These are phyloP conservation scores for Promerops cafer DNA, from an alignment of 2,113 vertebrate species.

Conservation along the genomic window DNA sequence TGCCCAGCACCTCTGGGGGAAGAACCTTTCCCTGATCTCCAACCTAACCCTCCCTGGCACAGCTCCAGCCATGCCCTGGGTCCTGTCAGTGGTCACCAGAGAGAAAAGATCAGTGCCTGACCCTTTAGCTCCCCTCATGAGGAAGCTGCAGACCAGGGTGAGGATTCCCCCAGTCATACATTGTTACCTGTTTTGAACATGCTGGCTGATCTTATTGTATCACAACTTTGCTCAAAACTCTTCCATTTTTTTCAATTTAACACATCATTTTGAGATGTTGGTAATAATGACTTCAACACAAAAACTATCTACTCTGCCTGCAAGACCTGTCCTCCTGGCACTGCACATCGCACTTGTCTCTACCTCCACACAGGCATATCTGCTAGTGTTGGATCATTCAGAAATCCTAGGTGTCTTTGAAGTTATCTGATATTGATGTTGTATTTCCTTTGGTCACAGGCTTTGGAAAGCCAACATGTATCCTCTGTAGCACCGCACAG, in stretches of 20 bases:
- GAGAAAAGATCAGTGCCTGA: neutral
- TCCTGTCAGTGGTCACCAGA: neutral
- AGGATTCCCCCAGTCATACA: neutral
- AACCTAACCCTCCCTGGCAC: fast-evolving
- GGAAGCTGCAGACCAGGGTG: neutral
- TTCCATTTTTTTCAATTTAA: neutral
- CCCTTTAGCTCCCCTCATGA: neutral
- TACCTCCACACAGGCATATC: fast-evolving
- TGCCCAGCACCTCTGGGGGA: neutral
- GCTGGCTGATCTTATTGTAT: neutral
- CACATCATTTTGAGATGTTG: neutral
- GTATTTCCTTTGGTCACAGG: neutral
- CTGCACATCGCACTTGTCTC: neutral
- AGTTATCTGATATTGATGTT: neutral
- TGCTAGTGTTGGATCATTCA: neutral
- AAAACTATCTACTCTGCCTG: neutral
- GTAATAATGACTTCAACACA: neutral
- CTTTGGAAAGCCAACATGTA: neutral
- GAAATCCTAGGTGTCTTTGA: neutral
- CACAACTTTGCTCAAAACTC: neutral
- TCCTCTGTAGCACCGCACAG: neutral
- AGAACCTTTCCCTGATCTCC: neutral
- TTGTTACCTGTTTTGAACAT: neutral
- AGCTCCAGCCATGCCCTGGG: fast-evolving
- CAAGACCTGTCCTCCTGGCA: neutral